Evolutionary conservation across 2,888 invertebrate genomes (phyloP).

Genomic region (Nemotelus nigrinus): DNA sequence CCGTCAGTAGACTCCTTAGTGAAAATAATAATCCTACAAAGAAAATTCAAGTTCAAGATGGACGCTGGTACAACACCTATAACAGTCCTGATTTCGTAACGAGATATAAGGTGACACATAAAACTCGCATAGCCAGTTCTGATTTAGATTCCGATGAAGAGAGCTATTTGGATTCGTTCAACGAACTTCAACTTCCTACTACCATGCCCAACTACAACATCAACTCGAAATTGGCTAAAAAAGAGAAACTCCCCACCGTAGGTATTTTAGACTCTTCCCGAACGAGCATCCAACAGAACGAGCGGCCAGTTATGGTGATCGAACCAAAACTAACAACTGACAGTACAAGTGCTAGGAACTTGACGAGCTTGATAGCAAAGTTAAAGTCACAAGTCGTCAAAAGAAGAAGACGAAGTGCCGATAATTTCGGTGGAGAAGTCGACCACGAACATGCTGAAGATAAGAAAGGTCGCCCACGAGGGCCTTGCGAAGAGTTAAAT

Average conservation of each 20-base stretch:
- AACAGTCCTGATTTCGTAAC: slow-evolving; percentile 56
- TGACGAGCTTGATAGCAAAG: slow-evolving; percentile 57
- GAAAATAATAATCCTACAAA: slow-evolving; percentile 52
- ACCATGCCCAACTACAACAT: slow-evolving; percentile 57
- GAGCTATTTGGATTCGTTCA: slow-evolving; percentile 39
- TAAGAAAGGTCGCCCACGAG: slow-evolving; percentile 64
- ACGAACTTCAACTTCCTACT: slow-evolving; percentile 6
- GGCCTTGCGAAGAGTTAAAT: slow-evolving; percentile 71
- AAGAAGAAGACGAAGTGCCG: slow-evolving; percentile 55
- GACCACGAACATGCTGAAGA: slow-evolving; percentile 43
- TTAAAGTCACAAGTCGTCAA: slow-evolving; percentile 60
- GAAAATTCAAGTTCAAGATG: slow-evolving; percentile 56
- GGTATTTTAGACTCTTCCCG: neutral
- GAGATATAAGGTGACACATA: slow-evolving; percentile 56
- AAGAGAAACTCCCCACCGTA: neutral
- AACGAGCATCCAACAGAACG: neutral
- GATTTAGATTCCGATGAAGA: slow-evolving; percentile 50
- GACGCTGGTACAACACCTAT: slow-evolving; percentile 56
- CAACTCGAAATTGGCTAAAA: slow-evolving; percentile 38
- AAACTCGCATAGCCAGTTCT: slow-evolving; percentile 53
- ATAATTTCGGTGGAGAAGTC: slow-evolving; percentile 29
- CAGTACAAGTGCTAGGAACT: slow-evolving; percentile 45
- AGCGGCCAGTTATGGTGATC: neutral
- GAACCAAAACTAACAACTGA: neutral
- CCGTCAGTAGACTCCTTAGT: slow-evolving; percentile 45